A percentile compares a stretch with the other conserved stretches of the same genome.
Conservation (phyloP, 2,113 vertebrate species). For the Passer montanus region DNA sequence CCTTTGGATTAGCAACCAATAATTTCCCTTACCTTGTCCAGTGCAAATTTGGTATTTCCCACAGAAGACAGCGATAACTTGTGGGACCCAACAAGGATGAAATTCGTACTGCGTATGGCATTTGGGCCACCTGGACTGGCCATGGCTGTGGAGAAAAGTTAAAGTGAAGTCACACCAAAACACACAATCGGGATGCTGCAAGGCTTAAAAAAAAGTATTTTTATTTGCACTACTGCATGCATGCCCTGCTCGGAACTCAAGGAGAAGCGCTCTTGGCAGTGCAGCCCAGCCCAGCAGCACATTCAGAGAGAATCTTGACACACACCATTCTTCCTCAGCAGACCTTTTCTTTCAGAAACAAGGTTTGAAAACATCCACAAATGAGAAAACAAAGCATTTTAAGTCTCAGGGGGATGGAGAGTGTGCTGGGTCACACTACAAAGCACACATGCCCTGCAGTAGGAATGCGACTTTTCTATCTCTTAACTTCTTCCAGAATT, state of each 20-base stretch:
- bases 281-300: background rate
- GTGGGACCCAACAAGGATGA: constrained; percentile 87
- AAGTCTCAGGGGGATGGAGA: background rate
- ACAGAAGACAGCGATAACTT: constrained; percentile 84
- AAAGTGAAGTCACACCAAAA: background rate
- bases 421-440: background rate
- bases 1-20: background rate
- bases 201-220: background rate
- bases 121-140: constrained; percentile 90
- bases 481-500: background rate
- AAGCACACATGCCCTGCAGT: background rate
- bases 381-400: background rate
- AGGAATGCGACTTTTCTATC: background rate
- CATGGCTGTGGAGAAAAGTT: constrained; percentile 74
- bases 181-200: background rate
- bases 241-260: background rate
- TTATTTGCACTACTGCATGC: background rate
- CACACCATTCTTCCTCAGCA: background rate
- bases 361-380: background rate
- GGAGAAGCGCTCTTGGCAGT: background rate
- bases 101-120: constrained; percentile 89
- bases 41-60: constrained; percentile 84
- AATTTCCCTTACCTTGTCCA: constrained; percentile 88
- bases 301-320: background rate
- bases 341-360: background rate